Conservation (phyloP, 2,888 invertebrate genomes). For the Ptychoptera contaminata region DNA sequence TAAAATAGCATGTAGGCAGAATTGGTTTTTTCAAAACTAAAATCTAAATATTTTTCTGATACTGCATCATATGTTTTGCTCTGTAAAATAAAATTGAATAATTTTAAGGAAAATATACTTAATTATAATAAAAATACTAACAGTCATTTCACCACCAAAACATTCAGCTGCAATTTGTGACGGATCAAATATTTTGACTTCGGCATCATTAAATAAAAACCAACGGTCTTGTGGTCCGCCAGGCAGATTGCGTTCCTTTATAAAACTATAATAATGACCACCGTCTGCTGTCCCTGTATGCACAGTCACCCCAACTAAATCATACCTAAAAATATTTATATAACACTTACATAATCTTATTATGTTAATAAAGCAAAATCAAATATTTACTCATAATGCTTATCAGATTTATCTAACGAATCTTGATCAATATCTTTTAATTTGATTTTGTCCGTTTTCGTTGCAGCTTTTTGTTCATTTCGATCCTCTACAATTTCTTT, state of each 20-base stretch:
- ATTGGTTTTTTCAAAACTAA: slow-evolving; percentile 94
- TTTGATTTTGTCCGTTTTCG: slow-evolving; percentile 8
- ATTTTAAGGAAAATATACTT: neutral
- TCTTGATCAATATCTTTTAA: slow-evolving; percentile 17
- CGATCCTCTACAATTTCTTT: slow-evolving; percentile 14
- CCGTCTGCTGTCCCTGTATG: slow-evolving; percentile 98
- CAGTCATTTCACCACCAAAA: slow-evolving; percentile 95
- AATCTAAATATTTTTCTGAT: slow-evolving; percentile 93
- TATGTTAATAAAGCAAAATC: slow-evolving; percentile 11
- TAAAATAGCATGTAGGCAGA: slow-evolving; percentile 96
- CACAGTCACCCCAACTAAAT: slow-evolving; percentile 85
- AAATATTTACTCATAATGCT: slow-evolving; percentile 54
- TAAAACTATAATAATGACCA: slow-evolving; percentile 93
- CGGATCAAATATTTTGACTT: slow-evolving; percentile 89
- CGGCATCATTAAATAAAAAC: slow-evolving; percentile 85
- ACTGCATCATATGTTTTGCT: slow-evolving; percentile 94
- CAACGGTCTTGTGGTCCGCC: slow-evolving; percentile 66
- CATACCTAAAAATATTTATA: slow-evolving; percentile 36
- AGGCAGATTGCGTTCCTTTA: slow-evolving; percentile 52
- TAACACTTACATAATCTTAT: neutral
- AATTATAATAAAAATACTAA: slow-evolving; percentile 22
- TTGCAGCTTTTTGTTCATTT: slow-evolving; percentile 12
- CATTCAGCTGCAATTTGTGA: slow-evolving; percentile 89
- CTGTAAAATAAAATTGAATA: slow-evolving; percentile 32
- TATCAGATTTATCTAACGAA: slow-evolving; percentile 38